Evolutionary conservation across 1,140 invertebrate genomes (phyloP), one percentile per base, ranked within the genome.

Genomic region (Cotesia chilonis): DNA sequence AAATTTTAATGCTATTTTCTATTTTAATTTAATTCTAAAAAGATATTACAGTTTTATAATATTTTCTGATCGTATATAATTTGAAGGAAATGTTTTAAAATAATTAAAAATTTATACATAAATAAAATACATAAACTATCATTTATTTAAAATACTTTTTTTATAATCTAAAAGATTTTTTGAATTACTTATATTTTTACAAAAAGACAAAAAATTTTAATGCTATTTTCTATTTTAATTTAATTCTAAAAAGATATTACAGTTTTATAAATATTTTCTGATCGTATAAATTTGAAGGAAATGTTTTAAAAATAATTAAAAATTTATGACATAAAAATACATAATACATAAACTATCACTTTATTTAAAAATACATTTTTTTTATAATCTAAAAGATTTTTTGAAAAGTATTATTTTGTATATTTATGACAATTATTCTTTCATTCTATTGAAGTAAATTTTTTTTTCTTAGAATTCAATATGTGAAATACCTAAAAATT

Each of bases 401-500:
- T 47, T 7, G 28, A 47, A 47, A 47, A 47, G 41, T 47, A 47
- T 47, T 47, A 4, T 7, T 41, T 47, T 47, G 41, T 47, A 38
- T 36, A n/a, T 14, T 38, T 36, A 1, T 28, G 14, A 61, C 28
- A 35, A 35, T 61, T 57, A 61, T 61, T 35, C 35, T 35, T 59
- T 72, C 76, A 68, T 60, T 47, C 17, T 60, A 41, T 41, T 41
- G 9, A 41, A 41, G 9, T 41, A 41, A 41, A 47, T 9, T 47
- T 47, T 7, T 76, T 70, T 66, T 28, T 60, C 66, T 76, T 61
- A 76, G n/a, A 72, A 36, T 35, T 77, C 75, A n/a, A 85, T 66
- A 1, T 79, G 75, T 6, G 80, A 63, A 37, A 59, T 67, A 4
- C n/a, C 61, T 7, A 85, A 73, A 74, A 81, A 84, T 55, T 80